Base-by-base conservation (phyloP, 2,888 invertebrate species). In the Crioceris asparagi region DNA sequence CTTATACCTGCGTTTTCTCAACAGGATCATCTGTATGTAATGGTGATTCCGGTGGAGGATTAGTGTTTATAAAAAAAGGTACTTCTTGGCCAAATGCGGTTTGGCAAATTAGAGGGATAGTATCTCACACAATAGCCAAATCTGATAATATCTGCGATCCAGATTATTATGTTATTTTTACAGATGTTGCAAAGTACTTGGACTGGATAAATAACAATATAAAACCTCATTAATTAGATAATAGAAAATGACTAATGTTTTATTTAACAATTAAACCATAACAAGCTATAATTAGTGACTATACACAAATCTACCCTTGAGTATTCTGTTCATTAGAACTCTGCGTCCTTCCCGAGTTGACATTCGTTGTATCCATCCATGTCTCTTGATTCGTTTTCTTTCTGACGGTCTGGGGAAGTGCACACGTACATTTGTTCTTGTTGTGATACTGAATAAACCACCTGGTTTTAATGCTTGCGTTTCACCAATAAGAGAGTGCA, bases 331-430 rank as follows among this genome's bases (percentile, higher is more conserved):
- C 83, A 85, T 84, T 10, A 87, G 62, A 17, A 80, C 61, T 55
- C 68, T 72, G n/a, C 83, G 71, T 3, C 86, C 86, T 29, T 56
- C 67, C 0, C 68, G 67, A 1, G 84, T 83, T 0, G 79, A 71
- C 69, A 86, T 77, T 41, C 83, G 71, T 0, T 69, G 61, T 4
- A 70, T 62, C 74, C 76, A 86, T 1, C 86, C 85, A 46, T 83
- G 81, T 6, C 71, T 69, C 26, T 74, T 74, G 2, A 85, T 70
- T 50, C 86, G 70, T 52, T 70, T 75, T 1, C 73, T 70, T 66
- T 87, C 86, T 35, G 72, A 78, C 0, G 87, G 80, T 29, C 79
- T 70, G 0, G 84, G 83, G 52, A 86, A 87, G 52, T 83, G 72
- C 51, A 73, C 70, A 30, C 83, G 69, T 1, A 82, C 70, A 49